phyloP scores from a whole-genome alignment of 2,113 vertebrate species.

The Chascanopsetta lugubris region DNA sequence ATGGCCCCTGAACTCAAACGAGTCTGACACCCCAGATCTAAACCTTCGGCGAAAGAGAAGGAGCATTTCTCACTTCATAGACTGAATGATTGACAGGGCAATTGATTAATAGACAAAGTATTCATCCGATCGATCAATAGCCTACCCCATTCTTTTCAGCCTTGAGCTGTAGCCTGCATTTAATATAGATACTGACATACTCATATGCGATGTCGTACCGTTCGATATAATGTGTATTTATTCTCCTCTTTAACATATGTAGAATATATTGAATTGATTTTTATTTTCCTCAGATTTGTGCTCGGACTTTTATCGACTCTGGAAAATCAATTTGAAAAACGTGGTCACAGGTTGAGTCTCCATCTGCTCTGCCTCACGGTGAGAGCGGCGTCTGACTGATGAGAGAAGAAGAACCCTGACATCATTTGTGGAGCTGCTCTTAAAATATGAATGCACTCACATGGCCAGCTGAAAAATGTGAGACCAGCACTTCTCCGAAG shows the following conservation, averaged over 20 bases:
- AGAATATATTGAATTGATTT: neutral
- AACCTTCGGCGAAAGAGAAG: neutral
- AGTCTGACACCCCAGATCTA: too few species aligned
- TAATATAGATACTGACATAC: too few species aligned
- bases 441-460: slow-evolving; percentile 52
- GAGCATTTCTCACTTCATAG: neutral
- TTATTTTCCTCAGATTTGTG: neutral
- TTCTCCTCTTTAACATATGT: too few species aligned
- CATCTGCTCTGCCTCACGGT: slow-evolving; percentile 2
- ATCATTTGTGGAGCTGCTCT: slow-evolving; percentile 42
- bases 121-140: neutral
- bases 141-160: too few species aligned
- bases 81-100: neutral
- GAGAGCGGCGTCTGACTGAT: slow-evolving; percentile 31
- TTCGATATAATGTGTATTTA: too few species aligned
- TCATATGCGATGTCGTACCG: too few species aligned
- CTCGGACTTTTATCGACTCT: slow-evolving; percentile 1
- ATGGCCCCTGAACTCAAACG: too few species aligned
- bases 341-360: slow-evolving; percentile 4
- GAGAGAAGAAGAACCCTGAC: slow-evolving; percentile 34
- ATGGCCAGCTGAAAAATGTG: slow-evolving; percentile 46
- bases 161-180: neutral
- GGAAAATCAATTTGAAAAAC: slow-evolving; percentile 8
- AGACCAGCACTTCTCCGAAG: slow-evolving; percentile 46
- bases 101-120: neutral